A percentile compares a stretch with the other conserved stretches of the same genome.
phyloP scores from a whole-genome alignment of 2,888 invertebrate species.

The Cataglyphis livida region DNA sequence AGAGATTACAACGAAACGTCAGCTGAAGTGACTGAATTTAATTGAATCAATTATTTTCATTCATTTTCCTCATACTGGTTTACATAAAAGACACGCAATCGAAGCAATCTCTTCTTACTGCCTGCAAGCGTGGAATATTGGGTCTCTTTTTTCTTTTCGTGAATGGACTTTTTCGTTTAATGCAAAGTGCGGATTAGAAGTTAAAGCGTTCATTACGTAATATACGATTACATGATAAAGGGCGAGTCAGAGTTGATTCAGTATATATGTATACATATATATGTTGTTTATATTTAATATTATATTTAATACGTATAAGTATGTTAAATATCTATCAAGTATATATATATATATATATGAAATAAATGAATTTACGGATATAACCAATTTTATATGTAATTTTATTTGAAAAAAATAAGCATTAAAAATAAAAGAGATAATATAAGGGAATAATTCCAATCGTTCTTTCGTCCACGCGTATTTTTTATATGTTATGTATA shows the following conservation, averaged over 20 bases:
- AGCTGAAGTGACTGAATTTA: no score
- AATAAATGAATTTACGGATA: background rate
- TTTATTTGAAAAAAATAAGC: background rate
- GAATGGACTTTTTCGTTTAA: background rate
- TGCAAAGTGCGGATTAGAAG: background rate
- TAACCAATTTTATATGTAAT: background rate
- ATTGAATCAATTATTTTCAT: background rate
- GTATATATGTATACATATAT: background rate
- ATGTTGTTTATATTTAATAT: background rate
- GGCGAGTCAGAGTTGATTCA: background rate
- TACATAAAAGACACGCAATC: background rate
- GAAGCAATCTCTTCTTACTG: background rate
- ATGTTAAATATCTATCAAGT: background rate
- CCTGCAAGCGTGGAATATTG: background rate
- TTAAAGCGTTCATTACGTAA: background rate
- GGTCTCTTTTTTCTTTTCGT: background rate
- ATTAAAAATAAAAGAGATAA: background rate
- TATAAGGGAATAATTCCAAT: background rate
- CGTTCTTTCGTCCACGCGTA: background rate
- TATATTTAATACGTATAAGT: background rate
- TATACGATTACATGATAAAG: conserved; percentile 14
- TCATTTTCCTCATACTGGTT: background rate
- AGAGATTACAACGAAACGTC: background rate
- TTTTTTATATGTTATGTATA: background rate
- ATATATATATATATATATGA: background rate